Conservation (phyloP, 2,797 vertebrate species). For the Spea hammondii region DNA sequence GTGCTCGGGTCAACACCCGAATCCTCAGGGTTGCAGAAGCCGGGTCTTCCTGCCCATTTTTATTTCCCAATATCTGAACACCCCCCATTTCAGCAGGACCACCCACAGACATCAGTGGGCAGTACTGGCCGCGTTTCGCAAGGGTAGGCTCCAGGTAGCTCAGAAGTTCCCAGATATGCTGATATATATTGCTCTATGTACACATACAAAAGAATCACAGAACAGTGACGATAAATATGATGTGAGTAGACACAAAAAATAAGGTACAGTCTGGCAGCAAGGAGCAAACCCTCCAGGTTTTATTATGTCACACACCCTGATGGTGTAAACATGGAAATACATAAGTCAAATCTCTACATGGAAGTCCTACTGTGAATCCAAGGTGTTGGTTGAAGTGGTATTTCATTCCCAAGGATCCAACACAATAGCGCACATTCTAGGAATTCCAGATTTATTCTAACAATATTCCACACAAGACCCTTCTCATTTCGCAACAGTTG, state of each 20-base stretch:
- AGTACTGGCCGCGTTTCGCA: too few species aligned
- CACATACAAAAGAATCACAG: not conserved
- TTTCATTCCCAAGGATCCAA: not conserved
- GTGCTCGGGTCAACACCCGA: too few species aligned
- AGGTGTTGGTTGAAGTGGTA: conserved; percentile 3
- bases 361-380: not conserved
- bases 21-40: too few species aligned
- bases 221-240: not conserved
- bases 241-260: conserved; percentile 6
- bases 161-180: too few species aligned
- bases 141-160: too few species aligned
- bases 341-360: conserved; percentile 14
- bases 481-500: not conserved
- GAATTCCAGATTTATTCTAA: not conserved
- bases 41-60: too few species aligned
- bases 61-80: too few species aligned
- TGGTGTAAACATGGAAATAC: conserved; percentile 11
- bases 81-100: too few species aligned
- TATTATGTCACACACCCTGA: conserved; percentile 29
- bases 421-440: not conserved
- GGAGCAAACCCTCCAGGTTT: conserved; percentile 22
- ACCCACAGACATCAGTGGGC: too few species aligned
- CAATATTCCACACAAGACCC: not conserved
- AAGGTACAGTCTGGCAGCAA: conserved; percentile 8
- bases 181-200: conserved; percentile 6